Evolutionary conservation across 2,797 vertebrate species (phyloP).

Genomic region (Prunella strophiata): DNA sequence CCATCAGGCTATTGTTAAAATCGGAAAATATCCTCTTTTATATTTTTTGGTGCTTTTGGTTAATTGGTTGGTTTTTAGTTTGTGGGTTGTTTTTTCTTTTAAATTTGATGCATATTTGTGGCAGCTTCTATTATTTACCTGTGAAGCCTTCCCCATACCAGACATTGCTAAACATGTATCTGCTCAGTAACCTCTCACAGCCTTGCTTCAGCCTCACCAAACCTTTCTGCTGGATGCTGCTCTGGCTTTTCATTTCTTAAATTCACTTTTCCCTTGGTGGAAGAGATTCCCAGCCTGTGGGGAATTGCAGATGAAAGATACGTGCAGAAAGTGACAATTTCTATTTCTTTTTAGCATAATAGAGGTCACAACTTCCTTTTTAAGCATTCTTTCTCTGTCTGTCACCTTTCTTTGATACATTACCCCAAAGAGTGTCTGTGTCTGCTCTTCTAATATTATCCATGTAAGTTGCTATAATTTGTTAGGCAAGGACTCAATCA

Average conservation of each 20-base stretch:
- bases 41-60: neutral
- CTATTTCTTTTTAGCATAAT: neutral
- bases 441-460: neutral
- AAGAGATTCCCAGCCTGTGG: neutral
- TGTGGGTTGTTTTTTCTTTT: neutral
- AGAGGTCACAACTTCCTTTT: constrained; percentile 21
- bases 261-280: neutral
- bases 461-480: neutral
- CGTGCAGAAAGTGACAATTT: neutral
- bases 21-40: neutral
- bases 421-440: neutral
- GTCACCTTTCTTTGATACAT: constrained; percentile 8
- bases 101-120: neutral
- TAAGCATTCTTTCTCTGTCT: constrained; percentile 8
- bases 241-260: neutral
- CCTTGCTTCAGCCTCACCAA: neutral
- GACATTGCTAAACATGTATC: neutral
- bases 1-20: neutral
- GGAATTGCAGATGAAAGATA: neutral
- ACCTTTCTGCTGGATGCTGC: neutral
- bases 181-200: neutral
- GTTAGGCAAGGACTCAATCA: neutral
- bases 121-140: neutral
- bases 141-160: neutral
- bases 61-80: neutral